Evolutionary conservation across 1,140 invertebrate genomes (phyloP), one percentile per base, ranked within the genome.

Genomic region (Kradibia gibbosae): DNA sequence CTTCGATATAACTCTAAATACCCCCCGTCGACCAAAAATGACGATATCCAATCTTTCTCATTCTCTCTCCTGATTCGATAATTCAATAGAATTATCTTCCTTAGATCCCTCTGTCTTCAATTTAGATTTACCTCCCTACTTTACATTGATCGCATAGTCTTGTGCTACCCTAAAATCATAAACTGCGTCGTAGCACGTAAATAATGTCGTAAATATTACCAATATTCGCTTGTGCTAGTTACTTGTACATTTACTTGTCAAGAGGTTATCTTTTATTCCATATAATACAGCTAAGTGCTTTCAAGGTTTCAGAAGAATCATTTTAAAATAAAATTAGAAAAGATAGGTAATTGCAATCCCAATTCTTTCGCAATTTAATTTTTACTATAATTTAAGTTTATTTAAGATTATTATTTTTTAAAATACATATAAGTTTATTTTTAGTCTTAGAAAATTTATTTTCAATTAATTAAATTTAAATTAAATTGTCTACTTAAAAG

Each of bases 191-290:
- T 20, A n/a, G 3, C 36, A 45, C 10, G 55, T 45, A 67, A 50
- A 50, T 50, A 78, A 67, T 34, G 76, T 42, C 65, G n/a, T 71
- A 71, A 78, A 78, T 78, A 78, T 71, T 60, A 15, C 7, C 39
- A 25, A 65, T 42, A 50, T 48, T 77, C 50, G 53, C 3, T 7
- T 65, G 8, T 39, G 31, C 22, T 36, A n/a, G 1, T 11, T 31
- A 25, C 13, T 2, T 31, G 57, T 60, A 8, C 7, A 60, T 4
- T 2, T 2, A 28, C n/a, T 71, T 28, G 67, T 71, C n/a, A 48
- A 39, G 15, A 45, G 42, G 28, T 71, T 71, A 48, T 45, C n/a
- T 71, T 70, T 71, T 28, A 10, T n/a, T 13, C 13, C 1, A 28
- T 48, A 48, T 48, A 71, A 71, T 71, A 39, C 7, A 45, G 31